Evolutionary conservation across 1,140 invertebrate species (phyloP), one percentile per base, ranked within the genome.

Genomic region (Prorops nasuta): DNA sequence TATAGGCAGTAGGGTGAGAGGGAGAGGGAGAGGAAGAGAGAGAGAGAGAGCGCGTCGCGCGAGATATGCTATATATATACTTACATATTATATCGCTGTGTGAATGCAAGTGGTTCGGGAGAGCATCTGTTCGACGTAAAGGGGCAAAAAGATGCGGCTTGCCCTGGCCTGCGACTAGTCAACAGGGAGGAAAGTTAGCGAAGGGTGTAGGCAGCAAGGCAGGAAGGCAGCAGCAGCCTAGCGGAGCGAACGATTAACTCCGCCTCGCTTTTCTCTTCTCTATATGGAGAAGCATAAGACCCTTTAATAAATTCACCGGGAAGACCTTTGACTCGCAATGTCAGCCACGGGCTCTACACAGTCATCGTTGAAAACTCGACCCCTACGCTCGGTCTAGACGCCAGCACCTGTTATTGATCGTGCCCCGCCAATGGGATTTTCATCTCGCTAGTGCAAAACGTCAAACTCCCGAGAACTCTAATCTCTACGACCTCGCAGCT

Each of bases 371-470:
- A 46, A 51, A 51, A 46, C 44, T 35, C 56, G 49, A 54, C 53
- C 56, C 56, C 58, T 49, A 28, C 57, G 46, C 34, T 16, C 48
- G 39, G 58, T 61, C 57, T 56, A 61, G 58, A 61, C 58, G 46
- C 45, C 54, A 34, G 52, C 42, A 40, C 58, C 53, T 61, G 47
- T 59, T 61, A 61, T 61, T 60, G 58, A 61, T 61, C 58, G 58
- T 56, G 49, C 49, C 49, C 21, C 43, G 24, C 45, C 53, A 47
- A 60, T 60, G 57, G 53, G 53, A 60, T 53, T 59, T 60, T 60
- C 58, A 45, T 59, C 53, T 37, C 49, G 49, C 56, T 61, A 49
- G 56, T 53, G 47, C 47, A 46, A 60, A 56, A 49, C 57, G 48
- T 49, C 57, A 41, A 60, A 56, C 52, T 60, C 43, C 6, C 12